Base-by-base conservation (phyloP, 1,140 invertebrate genomes). In the Apocrypta bakeri region DNA sequence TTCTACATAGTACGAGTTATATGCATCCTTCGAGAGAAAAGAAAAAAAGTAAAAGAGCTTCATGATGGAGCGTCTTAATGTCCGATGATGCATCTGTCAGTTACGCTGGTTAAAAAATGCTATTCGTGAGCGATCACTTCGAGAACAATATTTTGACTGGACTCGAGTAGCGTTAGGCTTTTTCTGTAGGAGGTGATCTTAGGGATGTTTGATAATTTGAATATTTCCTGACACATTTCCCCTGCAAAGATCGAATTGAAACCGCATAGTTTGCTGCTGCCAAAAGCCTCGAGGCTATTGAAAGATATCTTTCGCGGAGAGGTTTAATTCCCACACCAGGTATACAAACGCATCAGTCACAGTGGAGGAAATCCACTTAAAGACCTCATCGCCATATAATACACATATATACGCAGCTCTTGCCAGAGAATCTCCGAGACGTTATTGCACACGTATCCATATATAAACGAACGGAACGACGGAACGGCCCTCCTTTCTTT, bases 401-500 rank as follows among this genome's bases (percentile, higher is more conserved):
- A 4, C 42, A 17, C 6, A 9, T 48, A 48, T 48, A 48, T 48
- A 17, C 25, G 21, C 29, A 1, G 48, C 66, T 31, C 25, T 25
- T 24, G 31, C 66, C 21, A 3, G 40, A 7, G 61, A 72, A 80
- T 63, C 56, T 21, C 21, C 63, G 21, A 11, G 25, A 27, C 27
- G 64, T 12, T 11, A 66, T 21, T 11, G 25, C 27, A 24, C 69
- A 24, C n/a, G 27, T 31, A 72, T 1, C 29, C 69, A 72, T 37
- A 37, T 37, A 77, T 72, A 40, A 77, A 71, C 73, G 64, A 82
- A 77, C 66, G 40, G 83, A 82, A 88, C 84, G 86, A 86, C 86
- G 85, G 85, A 88, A 89, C 85, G 88, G 79, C 85, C 88, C 88
- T 90, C 86, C 87, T 90, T 90, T 90, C 33, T 80, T 64, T 80